phyloP scores from a whole-genome alignment of 1,140 invertebrate species.

The Aphaenogaster rudis region DNA sequence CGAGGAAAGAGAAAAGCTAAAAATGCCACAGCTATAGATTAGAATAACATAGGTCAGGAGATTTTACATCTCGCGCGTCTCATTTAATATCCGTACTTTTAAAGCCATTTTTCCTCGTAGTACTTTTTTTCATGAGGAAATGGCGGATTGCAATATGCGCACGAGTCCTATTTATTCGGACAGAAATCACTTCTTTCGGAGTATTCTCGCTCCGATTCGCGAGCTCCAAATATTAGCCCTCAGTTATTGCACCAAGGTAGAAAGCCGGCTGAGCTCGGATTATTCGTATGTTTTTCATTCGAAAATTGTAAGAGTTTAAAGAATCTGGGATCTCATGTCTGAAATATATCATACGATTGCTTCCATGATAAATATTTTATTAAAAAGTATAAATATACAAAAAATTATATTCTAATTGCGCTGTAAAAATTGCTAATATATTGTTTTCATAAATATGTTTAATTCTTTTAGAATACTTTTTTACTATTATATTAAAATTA shows the following conservation, averaged over 20 bases:
- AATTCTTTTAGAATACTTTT: background rate
- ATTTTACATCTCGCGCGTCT: background rate
- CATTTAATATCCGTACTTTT: slow-evolving; percentile 8
- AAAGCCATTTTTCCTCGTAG: slow-evolving; percentile 9
- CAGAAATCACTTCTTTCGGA: slow-evolving; percentile 56
- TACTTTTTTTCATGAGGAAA: slow-evolving; percentile 4
- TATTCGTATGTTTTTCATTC: slow-evolving; percentile 31
- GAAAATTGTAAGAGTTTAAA: slow-evolving; percentile 38
- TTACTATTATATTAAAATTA: background rate
- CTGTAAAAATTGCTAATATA: too few relatives aligned
- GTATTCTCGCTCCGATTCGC: slow-evolving; percentile 52
- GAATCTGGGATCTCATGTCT: background rate
- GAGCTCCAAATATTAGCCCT: slow-evolving; percentile 47
- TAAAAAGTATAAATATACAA: background rate
- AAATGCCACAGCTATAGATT: background rate
- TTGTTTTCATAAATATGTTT: too few relatives aligned
- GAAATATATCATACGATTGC: background rate
- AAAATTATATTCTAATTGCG: background rate
- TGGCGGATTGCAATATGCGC: slow-evolving; percentile 42
- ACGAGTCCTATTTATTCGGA: slow-evolving; percentile 49
- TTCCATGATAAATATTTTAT: background rate
- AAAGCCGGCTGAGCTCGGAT: slow-evolving; percentile 47
- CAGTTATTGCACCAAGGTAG: slow-evolving; percentile 41
- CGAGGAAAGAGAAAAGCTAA: background rate
- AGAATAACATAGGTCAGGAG: background rate